phyloP scores from a whole-genome alignment of 2,888 invertebrate genomes.

The Epicampocera succincta region DNA sequence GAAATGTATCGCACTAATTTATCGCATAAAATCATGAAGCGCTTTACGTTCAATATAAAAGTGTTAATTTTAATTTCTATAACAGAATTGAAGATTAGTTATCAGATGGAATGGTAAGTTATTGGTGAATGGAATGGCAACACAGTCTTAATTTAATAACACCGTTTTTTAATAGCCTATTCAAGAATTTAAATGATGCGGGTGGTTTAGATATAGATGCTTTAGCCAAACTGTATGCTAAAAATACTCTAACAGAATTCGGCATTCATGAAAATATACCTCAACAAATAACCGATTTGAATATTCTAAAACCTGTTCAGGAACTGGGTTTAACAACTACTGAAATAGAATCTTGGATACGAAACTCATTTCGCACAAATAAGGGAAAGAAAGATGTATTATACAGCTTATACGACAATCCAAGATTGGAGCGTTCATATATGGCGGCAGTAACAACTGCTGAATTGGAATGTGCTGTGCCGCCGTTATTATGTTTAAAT shows the following conservation, averaged over 20 bases:
- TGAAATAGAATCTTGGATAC: conserved; percentile 37
- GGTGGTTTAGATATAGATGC: conserved; percentile 2
- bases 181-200: neutral
- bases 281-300: conserved; percentile 5
- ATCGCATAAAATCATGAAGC: conserved; percentile 28
- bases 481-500: conserved; percentile 74
- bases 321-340: conserved; percentile 19
- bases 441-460: conserved; percentile 9
- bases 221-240: conserved; percentile 4
- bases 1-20: neutral
- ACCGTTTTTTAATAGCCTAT: conserved; percentile 29
- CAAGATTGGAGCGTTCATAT: conserved; percentile 11
- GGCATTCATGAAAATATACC: conserved; percentile 9
- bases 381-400: conserved; percentile 17
- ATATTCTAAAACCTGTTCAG: conserved; percentile 16
- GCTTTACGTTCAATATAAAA: neutral
- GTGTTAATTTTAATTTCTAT: conserved; percentile 8
- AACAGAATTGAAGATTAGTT: conserved; percentile 13
- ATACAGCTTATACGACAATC: neutral
- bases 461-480: conserved; percentile 71
- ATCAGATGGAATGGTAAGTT: conserved; percentile 55
- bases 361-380: conserved; percentile 31
- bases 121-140: neutral
- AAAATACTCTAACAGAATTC: conserved; percentile 30
- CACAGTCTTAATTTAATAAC: neutral